These are phyloP conservation scores for Phyllostomus discolor DNA, from an alignment of 2,113 vertebrate species.

Conservation along the genomic window DNA sequence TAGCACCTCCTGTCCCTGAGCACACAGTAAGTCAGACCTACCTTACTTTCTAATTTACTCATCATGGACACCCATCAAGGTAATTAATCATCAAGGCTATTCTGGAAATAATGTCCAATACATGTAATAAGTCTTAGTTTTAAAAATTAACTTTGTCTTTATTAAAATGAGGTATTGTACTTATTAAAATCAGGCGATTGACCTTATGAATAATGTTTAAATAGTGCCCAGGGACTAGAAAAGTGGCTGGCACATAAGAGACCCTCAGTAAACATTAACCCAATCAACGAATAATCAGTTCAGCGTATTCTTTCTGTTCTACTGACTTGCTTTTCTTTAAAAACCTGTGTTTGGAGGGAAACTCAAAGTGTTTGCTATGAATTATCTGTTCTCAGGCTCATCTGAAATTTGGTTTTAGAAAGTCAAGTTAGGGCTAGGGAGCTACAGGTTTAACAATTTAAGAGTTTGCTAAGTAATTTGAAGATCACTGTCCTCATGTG, in stretches of 20 bases:
- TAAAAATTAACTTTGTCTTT: background rate
- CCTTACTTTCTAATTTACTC: background rate
- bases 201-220: background rate
- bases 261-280: background rate
- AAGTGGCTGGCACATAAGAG: background rate
- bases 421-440: background rate
- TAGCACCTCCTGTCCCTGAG: background rate
- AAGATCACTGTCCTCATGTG: background rate
- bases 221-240: background rate
- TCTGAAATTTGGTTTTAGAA: slow-evolving; percentile 30
- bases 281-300: background rate
- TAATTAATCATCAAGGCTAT: background rate
- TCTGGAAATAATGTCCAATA: slow-evolving; percentile 9
- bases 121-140: background rate
- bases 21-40: background rate
- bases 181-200: background rate
- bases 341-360: background rate
- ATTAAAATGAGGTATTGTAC: background rate
- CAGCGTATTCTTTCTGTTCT: background rate
- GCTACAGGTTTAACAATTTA: background rate
- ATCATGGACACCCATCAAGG: background rate
- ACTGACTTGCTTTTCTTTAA: background rate
- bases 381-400: background rate
- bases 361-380: background rate
- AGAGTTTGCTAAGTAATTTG: background rate